Base-by-base conservation (phyloP, 2,797 vertebrate species). In the Coranthus polyacanthus region DNA sequence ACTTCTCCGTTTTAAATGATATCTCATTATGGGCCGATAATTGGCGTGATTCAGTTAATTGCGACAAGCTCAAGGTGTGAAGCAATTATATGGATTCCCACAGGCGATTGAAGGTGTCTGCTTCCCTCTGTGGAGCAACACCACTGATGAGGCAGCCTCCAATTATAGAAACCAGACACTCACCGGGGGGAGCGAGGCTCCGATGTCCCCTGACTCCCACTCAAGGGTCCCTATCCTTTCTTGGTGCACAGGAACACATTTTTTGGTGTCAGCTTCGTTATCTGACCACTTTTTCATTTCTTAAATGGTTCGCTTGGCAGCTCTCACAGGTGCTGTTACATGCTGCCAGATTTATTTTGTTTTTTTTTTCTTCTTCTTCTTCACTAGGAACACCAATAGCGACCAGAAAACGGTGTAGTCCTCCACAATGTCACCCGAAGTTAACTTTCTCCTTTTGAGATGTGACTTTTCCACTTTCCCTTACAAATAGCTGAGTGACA, bases 11-110 rank as follows among this genome's bases (percentile, higher is more conserved):
- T 87, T 79, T 58, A 81, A 80, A 88, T 45, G 77, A 84, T 87
- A 82, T 88, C 84, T 88, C 88, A 89, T 89, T 88, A 91, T 84
- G 77, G 77, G 63, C 78, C 58, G 87, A 90, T 91, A 91, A 91
- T 91, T 90, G 88, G 77, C 79, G 77, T 72, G 81, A 91, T 90
- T 89, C 86, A 85, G 83, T 91, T 91, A 91, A 91, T 90, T 90
- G 88, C 85, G 52, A 79, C 73, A 80, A 84, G 86, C 86, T 89
- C 78, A 86, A 89, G 89, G 89, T 90, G 88, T 83, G 84, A 89
- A 89, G 86, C 88, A 91, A 91, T 91, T 91, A 90, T 51, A 57
- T 10, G 2, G 73, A 89, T 79, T 87, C 90, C 89, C 90, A 84
- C 75, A 22, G 88, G 87, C 83, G 3, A 6, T n/a, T 47, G 72